Evolutionary conservation across 2,797 vertebrate species (phyloP).

Genomic region (Lepus townsendii): DNA sequence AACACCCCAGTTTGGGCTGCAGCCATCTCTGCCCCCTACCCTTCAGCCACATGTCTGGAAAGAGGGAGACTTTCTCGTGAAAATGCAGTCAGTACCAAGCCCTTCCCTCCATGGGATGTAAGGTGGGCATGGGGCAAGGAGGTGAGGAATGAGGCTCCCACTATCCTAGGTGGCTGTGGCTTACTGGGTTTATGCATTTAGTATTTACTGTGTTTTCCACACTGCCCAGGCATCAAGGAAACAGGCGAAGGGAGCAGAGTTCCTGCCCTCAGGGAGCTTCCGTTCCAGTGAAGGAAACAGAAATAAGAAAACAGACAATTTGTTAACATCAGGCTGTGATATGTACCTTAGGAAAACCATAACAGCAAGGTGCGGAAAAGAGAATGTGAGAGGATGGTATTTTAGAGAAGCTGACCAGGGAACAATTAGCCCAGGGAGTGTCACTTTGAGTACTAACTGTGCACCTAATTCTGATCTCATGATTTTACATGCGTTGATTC

Average conservation of each 20-base stretch:
- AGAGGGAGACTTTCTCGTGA: neutral
- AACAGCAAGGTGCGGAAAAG: neutral
- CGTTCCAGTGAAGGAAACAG: neutral
- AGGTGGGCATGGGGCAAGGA: accelerated
- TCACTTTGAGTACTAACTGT: neutral
- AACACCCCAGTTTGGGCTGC: neutral
- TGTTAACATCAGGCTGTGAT: neutral
- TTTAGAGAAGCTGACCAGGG: neutral
- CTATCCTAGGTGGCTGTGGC: neutral
- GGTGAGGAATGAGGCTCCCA: neutral
- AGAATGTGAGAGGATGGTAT: neutral
- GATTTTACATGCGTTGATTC: neutral
- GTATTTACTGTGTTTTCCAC: neutral
- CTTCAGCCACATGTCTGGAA: neutral
- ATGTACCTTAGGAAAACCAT: neutral
- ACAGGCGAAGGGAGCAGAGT: neutral
- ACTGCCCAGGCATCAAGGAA: neutral
- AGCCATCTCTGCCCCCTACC: accelerated
- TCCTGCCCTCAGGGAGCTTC: neutral
- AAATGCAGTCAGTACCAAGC: neutral
- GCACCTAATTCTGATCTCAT: neutral
- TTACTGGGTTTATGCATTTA: neutral
- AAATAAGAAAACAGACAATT: neutral
- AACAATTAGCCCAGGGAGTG: neutral
- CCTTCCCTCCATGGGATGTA: neutral